phyloP scores from a whole-genome alignment of 2,113 vertebrate species.

The Centropus unirufus region DNA sequence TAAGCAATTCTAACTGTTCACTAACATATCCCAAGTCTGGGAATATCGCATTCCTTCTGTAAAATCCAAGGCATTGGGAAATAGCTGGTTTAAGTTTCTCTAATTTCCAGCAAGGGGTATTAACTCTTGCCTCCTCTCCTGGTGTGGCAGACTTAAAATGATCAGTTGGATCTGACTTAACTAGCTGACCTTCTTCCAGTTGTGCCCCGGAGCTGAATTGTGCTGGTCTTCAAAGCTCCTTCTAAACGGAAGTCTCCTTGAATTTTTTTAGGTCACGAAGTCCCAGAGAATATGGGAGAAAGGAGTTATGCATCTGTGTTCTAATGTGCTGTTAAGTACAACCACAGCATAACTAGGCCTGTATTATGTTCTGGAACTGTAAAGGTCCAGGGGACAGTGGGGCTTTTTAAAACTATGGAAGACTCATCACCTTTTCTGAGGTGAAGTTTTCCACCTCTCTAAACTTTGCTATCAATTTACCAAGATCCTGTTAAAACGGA shows the following conservation, averaged over 20 bases:
- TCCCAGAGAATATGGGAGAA: not conserved
- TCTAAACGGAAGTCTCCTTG: not conserved
- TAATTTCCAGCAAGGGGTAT: not conserved
- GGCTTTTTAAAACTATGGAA: not conserved
- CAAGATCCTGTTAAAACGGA: not conserved
- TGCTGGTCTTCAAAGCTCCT: not conserved
- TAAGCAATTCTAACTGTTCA: conserved; percentile 67
- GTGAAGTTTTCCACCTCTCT: not conserved
- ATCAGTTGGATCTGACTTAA: not conserved
- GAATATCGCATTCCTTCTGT: not conserved
- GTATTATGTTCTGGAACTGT: not conserved
- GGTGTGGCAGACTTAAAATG: not conserved
- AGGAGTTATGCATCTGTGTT: not conserved
- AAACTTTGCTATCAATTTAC: not conserved
- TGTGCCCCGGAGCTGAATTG: not conserved
- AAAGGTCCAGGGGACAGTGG: not conserved
- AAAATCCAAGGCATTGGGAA: not conserved
- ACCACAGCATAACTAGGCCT: not conserved
- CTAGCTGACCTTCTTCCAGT: not conserved
- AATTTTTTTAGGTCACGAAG: not conserved
- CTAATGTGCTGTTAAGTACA: not conserved
- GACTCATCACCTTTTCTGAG: not conserved
- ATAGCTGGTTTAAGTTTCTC: not conserved
- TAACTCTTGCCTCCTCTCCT: not conserved
- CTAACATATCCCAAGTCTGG: not conserved